These are phyloP conservation scores for Hippopotamyrus pictus DNA, from an alignment of 2,797 vertebrate species.

Conservation along the genomic window DNA sequence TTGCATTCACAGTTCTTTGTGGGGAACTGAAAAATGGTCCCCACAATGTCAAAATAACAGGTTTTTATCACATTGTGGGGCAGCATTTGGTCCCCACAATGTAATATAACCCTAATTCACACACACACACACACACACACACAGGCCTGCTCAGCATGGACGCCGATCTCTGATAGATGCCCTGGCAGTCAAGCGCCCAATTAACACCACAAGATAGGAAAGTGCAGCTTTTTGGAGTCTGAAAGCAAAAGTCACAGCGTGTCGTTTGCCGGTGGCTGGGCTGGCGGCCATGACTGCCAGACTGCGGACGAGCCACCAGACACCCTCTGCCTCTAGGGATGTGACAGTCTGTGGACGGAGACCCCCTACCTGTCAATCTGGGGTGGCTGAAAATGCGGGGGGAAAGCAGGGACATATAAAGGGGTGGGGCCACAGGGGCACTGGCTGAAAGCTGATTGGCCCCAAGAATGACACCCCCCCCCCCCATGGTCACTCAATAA, in stretches of 20 bases:
- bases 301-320: constrained; percentile 89
- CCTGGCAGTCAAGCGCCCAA: not conserved
- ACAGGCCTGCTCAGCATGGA: not conserved
- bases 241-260: constrained; percentile 79
- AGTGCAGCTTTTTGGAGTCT: constrained; percentile 88
- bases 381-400: constrained; percentile 15
- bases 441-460: not conserved
- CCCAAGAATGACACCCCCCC: not conserved
- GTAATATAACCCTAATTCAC: not conserved
- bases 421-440: not conserved
- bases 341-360: constrained; percentile 83
- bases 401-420: not conserved
- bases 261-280: constrained; percentile 84
- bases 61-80: not conserved
- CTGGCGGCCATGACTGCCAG: constrained; percentile 87
- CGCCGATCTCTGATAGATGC: not conserved
- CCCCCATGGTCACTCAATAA: not conserved
- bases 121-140: not conserved
- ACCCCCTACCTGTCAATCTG: constrained; percentile 97
- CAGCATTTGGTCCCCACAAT: not conserved
- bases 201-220: not conserved
- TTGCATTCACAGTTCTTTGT: not conserved
- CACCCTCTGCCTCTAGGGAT: constrained; percentile 85
- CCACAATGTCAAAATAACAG: not conserved
- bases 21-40: not conserved